phyloP scores from a whole-genome alignment of 2,113 vertebrate species.

The Dasyurus viverrinus region DNA sequence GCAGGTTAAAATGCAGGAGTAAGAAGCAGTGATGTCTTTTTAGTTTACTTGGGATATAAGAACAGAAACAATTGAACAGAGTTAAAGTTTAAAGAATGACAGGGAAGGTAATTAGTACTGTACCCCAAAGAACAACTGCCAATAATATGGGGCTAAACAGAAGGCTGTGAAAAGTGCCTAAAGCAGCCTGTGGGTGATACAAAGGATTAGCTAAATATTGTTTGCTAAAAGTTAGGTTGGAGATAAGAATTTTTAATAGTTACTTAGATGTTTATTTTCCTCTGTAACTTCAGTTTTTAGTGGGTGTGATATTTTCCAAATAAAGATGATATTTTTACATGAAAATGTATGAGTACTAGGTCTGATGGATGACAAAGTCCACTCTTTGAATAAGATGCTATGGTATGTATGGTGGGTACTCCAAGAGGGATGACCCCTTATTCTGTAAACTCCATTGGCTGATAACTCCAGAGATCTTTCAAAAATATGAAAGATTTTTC shows the following conservation, averaged over 20 bases:
- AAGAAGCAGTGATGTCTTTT: neutral
- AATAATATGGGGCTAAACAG: slow-evolving; percentile 35
- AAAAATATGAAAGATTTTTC: neutral
- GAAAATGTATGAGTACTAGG: neutral
- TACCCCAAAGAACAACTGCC: slow-evolving; percentile 44
- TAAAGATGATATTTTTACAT: slow-evolving; percentile 45
- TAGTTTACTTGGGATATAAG: neutral
- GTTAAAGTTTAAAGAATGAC: slow-evolving; percentile 43
- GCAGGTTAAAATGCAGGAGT: neutral
- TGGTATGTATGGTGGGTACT: neutral
- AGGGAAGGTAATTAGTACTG: slow-evolving; percentile 46
- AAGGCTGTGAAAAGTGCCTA: slow-evolving; percentile 65
- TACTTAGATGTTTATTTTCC: slow-evolving; percentile 60
- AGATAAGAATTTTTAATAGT: slow-evolving; percentile 67
- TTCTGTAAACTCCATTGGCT: neutral
- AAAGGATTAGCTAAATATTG: slow-evolving; percentile 16
- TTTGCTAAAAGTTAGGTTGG: slow-evolving; percentile 58
- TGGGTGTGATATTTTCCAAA: slow-evolving; percentile 40
- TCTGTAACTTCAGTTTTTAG: slow-evolving; percentile 48
- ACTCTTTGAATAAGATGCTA: neutral
- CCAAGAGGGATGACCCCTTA: neutral
- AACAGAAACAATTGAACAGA: slow-evolving; percentile 16
- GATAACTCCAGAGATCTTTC: neutral
- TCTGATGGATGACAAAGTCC: neutral
- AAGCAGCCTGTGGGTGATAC: slow-evolving; percentile 49